Base-by-base conservation (phyloP, 1,140 invertebrate genomes). In the Drosophila kohkoa region DNA sequence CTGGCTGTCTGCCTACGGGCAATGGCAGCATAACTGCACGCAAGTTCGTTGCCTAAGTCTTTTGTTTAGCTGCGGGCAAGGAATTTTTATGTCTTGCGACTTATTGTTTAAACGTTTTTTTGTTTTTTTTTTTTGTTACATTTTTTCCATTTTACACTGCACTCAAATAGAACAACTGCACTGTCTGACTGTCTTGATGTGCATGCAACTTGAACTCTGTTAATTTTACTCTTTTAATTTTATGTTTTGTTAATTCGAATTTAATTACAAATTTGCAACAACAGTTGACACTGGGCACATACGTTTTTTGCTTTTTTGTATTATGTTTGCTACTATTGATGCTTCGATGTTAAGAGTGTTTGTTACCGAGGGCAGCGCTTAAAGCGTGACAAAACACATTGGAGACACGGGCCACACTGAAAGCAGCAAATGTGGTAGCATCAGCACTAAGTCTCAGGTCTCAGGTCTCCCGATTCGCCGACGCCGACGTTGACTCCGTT, bases 331-430 rank as follows among this genome's bases (percentile, higher is more conserved):
- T 41, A 48, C 58, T 75, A n/a, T 43, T 65, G 57, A 58, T 79
- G 64, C 20, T 13, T 48, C 25, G 28, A 48, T 20, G 48, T 46
- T 64, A 3, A 15, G 4, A 3, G n/a, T 54, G 28, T 54, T 52
- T 16, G 57, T 75, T 74, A 81, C 79, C 77, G 77, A 69, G 65
- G 85, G 73, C 75, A 75, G 77, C 80, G 80, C 80, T 71, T 77
- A 81, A 81, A 77, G 85, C 85, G 86, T 89, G 85, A 89, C 85
- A 89, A 89, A 89, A 89, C 85, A 89, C 81, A 85, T 89, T 89
- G 85, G 79, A 85, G 85, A 85, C 85, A 81, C 85, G 85, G 86
- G 85, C 86, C 85, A 70, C 85, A 89, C 85, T 89, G 81, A 89
- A 89, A 78, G 85, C 81, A 88, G 77, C 74, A 64, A 81, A 62